These are phyloP conservation scores for Heliothis subflexa DNA, from an alignment of 1,140 invertebrate species.

Conservation along the genomic window DNA sequence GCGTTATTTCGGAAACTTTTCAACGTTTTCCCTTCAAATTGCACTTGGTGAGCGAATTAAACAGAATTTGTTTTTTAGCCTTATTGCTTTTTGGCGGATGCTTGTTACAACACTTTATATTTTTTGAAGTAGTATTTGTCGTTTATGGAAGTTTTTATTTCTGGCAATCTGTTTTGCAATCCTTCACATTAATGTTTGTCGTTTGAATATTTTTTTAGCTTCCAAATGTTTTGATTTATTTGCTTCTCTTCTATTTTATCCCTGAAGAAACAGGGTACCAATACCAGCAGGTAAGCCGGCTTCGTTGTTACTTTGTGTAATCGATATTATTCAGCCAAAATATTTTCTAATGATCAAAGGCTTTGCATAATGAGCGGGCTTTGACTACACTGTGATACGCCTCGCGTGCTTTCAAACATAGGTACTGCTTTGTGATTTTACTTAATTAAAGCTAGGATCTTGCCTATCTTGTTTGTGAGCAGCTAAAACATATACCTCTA, in stretches of 20 bases:
- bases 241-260: background rate
- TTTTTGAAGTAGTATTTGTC: background rate
- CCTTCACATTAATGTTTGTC: no score
- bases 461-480: background rate
- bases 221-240: no score
- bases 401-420: background rate
- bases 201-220: no score
- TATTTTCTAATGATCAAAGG: background rate
- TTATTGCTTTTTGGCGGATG: conserved; percentile 37
- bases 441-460: background rate
- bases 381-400: background rate
- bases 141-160: background rate
- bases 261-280: background rate
- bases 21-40: conserved; percentile 56
- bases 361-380: background rate
- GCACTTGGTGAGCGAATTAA: conserved; percentile 55
- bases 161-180: background rate
- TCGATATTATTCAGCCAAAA: conserved; percentile 7
- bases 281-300: background rate
- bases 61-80: conserved; percentile 50
- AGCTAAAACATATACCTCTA: no score
- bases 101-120: conserved; percentile 38
- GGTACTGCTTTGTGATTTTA: background rate
- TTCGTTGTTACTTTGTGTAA: background rate
- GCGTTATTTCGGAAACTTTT: conserved; percentile 55